Base-by-base conservation (phyloP, 1,140 invertebrate species). In the Pectinophora gossypiella region DNA sequence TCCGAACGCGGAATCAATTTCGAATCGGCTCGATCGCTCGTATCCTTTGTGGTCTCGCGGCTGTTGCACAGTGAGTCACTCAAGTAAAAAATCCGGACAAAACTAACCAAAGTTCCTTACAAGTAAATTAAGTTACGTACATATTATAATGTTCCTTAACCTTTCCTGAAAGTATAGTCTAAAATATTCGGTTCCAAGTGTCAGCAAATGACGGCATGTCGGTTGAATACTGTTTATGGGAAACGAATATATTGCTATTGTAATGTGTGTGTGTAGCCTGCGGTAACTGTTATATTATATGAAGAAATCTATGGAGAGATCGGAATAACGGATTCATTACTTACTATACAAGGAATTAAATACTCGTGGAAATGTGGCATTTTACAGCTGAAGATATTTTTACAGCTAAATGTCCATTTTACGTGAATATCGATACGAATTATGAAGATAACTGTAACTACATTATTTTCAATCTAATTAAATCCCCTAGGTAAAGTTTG, bases 241-340 rank as follows among this genome's bases (percentile, higher is more conserved):
- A 87, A 87, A 81, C 76, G 70, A 87, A 84, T 85, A 80, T 68
- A 61, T 83, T 76, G 60, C 79, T 86, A 86, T 85, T 86, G 83
- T 86, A 83, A 85, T 77, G 76, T 86, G 81, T 86, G 81, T 85
- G 65, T 78, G 72, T 85, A 85, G 83, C 79, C 79, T 85, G 81
- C 78, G 49, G 67, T 74, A 76, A 76, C 65, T 66, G 59, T 69
- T 74, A 64, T 79, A 79, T 66, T 70, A 76, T 81, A 85, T 72
- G 72, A 76, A 86, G 68, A 74, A 76, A 78, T 76, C 77, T 82
- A 84, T 78, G 77, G 68, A 86, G 80, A 86, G 77, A 81, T 82
- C 68, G 74, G 81, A 81, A 73, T 83, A 86, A 86, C 83, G 81
- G 77, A 80, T 78, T 82, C 64, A 78, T 78, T 86, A 83, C 74